Evolutionary conservation across 2,113 vertebrate species (phyloP).

Genomic region (Sigmodon hispidus): DNA sequence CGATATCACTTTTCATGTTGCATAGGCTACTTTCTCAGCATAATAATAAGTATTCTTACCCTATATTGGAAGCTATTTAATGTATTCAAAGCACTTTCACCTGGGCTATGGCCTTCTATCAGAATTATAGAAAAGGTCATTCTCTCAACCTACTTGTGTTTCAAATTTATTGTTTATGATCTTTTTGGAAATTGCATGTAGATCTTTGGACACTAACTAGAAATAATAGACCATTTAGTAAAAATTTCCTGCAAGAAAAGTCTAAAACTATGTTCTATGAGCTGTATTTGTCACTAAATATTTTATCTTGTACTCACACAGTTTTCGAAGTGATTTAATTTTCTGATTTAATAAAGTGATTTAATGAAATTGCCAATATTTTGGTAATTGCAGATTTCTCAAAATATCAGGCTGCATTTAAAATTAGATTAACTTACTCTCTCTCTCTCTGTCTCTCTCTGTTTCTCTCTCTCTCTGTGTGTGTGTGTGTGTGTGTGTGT

Average conservation of each 20-base stretch:
- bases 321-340: background rate
- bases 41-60: background rate
- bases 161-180: background rate
- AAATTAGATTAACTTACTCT: background rate
- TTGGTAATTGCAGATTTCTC: background rate
- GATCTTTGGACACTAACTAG: conserved; percentile 36
- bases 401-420: background rate
- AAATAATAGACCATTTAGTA: conserved; percentile 49
- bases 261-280: background rate
- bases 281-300: conserved; percentile 24
- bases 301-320: conserved; percentile 21
- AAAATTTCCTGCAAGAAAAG: conserved; percentile 31
- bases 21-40: background rate
- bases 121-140: conserved; percentile 40
- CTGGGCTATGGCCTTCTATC: background rate
- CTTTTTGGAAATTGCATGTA: background rate
- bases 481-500: too few species aligned
- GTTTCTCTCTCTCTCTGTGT: too few species aligned
- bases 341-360: background rate
- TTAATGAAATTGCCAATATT: background rate
- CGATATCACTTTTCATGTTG: conserved; percentile 15
- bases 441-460: too few species aligned
- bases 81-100: conserved; percentile 16
- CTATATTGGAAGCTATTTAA: background rate
- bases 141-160: conserved; percentile 10